Conservation (phyloP, 2,888 invertebrate genomes). For the Strigamia transsilvanica region DNA sequence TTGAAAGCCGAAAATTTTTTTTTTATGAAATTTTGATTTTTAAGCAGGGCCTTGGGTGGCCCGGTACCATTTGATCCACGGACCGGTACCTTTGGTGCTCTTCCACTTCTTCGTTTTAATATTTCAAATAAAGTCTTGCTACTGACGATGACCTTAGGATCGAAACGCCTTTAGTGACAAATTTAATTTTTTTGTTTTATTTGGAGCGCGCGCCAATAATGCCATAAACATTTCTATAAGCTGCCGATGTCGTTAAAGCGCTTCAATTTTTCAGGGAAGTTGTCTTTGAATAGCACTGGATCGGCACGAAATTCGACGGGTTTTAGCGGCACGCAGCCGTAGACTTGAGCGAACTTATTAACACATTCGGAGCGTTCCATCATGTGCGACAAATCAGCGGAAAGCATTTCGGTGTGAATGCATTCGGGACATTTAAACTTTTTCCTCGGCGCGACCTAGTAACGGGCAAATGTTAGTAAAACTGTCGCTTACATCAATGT, state of each 20-base stretch:
- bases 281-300: slow-evolving; percentile 89
- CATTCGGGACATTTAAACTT: slow-evolving; percentile 98
- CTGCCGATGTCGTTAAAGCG: slow-evolving; percentile 77
- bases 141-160: too few species aligned
- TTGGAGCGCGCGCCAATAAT: too few species aligned
- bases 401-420: slow-evolving; percentile 94
- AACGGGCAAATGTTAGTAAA: slow-evolving; percentile 53
- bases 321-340: slow-evolving; percentile 86
- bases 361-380: slow-evolving; percentile 88
- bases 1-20: too few species aligned
- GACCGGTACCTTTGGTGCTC: too few species aligned
- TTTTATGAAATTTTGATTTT: too few species aligned
- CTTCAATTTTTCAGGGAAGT: slow-evolving; percentile 84
- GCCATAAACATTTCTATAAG: too few species aligned
- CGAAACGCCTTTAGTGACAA: too few species aligned
- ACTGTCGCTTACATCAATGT: neutral
- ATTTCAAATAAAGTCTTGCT: too few species aligned
- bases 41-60: too few species aligned
- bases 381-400: slow-evolving; percentile 92
- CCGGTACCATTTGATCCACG: too few species aligned
- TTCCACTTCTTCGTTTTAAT: too few species aligned
- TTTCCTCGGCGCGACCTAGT: slow-evolving; percentile 88
- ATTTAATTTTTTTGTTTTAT: too few species aligned
- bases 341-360: slow-evolving; percentile 78
- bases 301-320: slow-evolving; percentile 93